phyloP scores from a whole-genome alignment of 2,797 vertebrate genomes.

The Hipposideros larvatus region DNA sequence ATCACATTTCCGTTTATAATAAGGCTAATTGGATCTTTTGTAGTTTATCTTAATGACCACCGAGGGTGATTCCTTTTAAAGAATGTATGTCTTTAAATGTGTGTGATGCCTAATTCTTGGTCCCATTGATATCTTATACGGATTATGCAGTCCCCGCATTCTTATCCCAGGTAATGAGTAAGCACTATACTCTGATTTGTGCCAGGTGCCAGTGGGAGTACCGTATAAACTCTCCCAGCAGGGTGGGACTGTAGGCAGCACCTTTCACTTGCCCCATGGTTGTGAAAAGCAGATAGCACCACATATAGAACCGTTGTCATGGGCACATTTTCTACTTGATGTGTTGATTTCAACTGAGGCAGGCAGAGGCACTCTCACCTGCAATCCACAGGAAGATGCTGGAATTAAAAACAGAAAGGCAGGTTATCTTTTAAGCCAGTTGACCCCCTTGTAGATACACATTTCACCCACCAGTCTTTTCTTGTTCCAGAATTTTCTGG shows the following conservation, averaged over 20 bases:
- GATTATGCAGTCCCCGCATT: not conserved
- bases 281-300: not conserved
- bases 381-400: not conserved
- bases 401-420: not conserved
- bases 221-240: not conserved
- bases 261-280: not conserved
- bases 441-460: conserved; percentile 8
- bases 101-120: conserved; percentile 11
- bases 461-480: conserved; percentile 19
- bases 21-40: conserved; percentile 49
- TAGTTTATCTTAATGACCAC: conserved; percentile 37
- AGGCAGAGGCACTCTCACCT: not conserved
- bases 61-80: not conserved
- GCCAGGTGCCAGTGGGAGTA: not conserved
- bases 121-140: not conserved
- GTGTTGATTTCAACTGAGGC: not conserved
- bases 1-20: not conserved
- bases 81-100: conserved; percentile 47
- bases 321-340: not conserved
- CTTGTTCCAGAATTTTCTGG: conserved; percentile 47
- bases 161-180: not conserved
- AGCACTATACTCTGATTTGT: not conserved
- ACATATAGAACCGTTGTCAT: not conserved
- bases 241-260: not conserved
- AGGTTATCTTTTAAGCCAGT: conserved; percentile 37